Conservation (phyloP, 2,113 vertebrate species). For the Narcine bancroftii region DNA sequence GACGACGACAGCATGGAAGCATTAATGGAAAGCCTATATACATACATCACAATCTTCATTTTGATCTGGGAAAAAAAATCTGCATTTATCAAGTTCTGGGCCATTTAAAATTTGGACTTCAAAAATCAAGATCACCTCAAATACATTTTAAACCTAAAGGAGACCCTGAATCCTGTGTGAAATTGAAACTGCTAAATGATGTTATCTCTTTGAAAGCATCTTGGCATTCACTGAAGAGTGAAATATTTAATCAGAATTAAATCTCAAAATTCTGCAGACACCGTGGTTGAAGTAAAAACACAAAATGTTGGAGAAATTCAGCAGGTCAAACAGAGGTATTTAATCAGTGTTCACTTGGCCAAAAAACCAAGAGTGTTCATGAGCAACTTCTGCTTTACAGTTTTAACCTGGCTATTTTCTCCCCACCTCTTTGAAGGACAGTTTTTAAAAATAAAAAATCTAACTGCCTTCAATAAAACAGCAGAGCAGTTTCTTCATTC, state of each 20-base stretch:
- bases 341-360: neutral
- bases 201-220: neutral
- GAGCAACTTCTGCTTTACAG: neutral
- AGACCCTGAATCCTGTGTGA: neutral
- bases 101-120: constrained; percentile 14
- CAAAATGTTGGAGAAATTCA: too few relatives aligned
- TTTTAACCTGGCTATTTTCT: neutral
- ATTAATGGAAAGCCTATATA: neutral
- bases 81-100: neutral
- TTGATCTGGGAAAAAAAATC: neutral
- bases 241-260: too few relatives aligned
- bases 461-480: neutral
- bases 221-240: neutral
- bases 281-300: too few relatives aligned
- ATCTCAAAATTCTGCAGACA: too few relatives aligned
- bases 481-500: neutral
- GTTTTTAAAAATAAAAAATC: neutral
- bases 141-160: neutral
- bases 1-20: too few relatives aligned
- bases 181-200: neutral
- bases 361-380: neutral
- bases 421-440: neutral
- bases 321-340: too few relatives aligned
- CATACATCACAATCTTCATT: constrained; percentile 14
- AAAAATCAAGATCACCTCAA: neutral